Conservation (phyloP, 2,797 vertebrate genomes). For the Acanthurus leucopareius region DNA sequence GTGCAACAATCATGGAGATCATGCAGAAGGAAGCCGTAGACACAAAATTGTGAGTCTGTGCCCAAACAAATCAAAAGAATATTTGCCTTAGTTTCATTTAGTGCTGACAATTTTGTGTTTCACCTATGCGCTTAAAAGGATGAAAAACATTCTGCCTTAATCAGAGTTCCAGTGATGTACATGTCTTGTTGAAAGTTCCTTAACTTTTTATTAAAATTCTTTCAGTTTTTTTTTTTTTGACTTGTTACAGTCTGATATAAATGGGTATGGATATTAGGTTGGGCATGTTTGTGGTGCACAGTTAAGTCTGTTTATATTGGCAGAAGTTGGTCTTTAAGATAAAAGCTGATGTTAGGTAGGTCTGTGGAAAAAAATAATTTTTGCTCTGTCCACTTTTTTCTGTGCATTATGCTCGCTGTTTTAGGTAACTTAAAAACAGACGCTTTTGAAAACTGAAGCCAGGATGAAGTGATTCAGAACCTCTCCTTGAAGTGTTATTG, state of each 20-base stretch:
- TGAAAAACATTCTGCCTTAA: background rate
- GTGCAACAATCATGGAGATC: conserved; percentile 98
- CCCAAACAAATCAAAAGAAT: background rate
- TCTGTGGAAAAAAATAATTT: background rate
- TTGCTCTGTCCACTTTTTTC: too few relatives aligned
- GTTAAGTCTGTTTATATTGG: background rate
- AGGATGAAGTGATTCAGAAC: too few relatives aligned
- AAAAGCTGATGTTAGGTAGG: background rate
- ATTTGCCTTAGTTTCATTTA: background rate
- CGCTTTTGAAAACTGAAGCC: too few relatives aligned
- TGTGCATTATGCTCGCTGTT: too few relatives aligned
- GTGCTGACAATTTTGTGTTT: background rate
- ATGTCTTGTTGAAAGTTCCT: background rate
- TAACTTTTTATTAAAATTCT: background rate
- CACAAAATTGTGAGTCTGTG: conserved; percentile 95
- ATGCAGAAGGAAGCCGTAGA: conserved; percentile 99
- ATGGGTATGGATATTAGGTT: background rate
- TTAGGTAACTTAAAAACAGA: too few relatives aligned
- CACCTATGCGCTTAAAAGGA: background rate
- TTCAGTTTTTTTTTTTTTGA: background rate
- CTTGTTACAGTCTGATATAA: background rate
- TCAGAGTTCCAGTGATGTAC: background rate
- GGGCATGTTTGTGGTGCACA: background rate
- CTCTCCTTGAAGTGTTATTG: too few relatives aligned
- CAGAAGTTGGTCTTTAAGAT: background rate